These are phyloP conservation scores for Brachionus paranguensis DNA, from an alignment of 1,140 invertebrate species.

Conservation along the genomic window DNA sequence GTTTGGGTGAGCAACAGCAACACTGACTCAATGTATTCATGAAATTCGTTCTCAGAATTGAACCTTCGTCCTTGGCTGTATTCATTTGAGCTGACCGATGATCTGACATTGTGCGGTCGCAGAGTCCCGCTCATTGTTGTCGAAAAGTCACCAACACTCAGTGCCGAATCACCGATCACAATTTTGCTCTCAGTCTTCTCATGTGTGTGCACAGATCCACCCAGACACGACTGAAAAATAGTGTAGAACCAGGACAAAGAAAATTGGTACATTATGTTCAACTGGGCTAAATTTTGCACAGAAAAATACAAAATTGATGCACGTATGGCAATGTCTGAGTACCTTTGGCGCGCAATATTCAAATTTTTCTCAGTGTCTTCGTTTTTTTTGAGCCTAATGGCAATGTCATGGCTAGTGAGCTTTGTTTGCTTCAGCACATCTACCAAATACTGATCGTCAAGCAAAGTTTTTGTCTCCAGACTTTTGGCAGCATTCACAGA, in stretches of 20 bases:
- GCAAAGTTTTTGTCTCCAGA: slow-evolving; percentile 4
- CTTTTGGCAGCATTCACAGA: slow-evolving; percentile 42
- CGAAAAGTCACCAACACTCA: not conserved
- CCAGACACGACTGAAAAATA: slow-evolving; percentile 46
- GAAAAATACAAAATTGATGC: slow-evolving; percentile 55
- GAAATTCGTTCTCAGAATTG: not conserved
- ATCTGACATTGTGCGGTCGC: not conserved
- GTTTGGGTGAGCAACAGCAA: not conserved
- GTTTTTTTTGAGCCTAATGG: slow-evolving; percentile 48
- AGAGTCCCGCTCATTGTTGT: not conserved
- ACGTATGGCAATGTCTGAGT: slow-evolving; percentile 52
- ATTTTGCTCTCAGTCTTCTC: not conserved
- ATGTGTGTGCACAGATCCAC: not conserved
- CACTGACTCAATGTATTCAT: not conserved
- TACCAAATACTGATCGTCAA: slow-evolving; percentile 53
- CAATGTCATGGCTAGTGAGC: slow-evolving; percentile 50
- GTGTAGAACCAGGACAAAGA: slow-evolving; percentile 54
- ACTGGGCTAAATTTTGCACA: slow-evolving; percentile 50
- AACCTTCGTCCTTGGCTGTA: not conserved
- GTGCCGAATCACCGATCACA: not conserved
- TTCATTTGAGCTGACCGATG: not conserved
- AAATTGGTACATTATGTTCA: slow-evolving; percentile 56
- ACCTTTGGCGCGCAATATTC: slow-evolving; percentile 49
- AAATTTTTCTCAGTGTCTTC: slow-evolving; percentile 52
- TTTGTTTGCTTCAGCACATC: slow-evolving; percentile 52